Percentiles rank a stretch among this genome's conserved stretches.
Evolutionary conservation across 2,113 vertebrate genomes (phyloP).

Genomic region (Ochotona curzoniae): DNA sequence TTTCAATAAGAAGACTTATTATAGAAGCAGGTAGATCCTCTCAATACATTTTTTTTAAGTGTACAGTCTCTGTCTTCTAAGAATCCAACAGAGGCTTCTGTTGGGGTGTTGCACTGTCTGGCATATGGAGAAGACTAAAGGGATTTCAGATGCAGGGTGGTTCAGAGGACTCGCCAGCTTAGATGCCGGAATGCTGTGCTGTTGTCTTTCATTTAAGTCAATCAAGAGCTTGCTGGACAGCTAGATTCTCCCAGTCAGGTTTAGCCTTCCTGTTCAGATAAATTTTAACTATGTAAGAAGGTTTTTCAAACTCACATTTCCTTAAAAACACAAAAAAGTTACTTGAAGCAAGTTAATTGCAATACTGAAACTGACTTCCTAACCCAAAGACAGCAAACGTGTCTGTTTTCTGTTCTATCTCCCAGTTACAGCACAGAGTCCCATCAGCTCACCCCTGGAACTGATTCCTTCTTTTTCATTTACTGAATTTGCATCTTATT

Average conservation of each 20-base stretch:
- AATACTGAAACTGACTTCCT: not conserved
- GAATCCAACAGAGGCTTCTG: not conserved
- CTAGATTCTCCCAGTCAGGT: not conserved
- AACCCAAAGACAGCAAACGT: not conserved
- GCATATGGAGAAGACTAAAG: not conserved
- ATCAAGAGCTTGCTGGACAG: not conserved
- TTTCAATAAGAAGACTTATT: not conserved
- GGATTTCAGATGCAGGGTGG: not conserved
- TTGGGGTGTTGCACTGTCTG: rapidly evolving
- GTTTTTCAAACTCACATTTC: not conserved
- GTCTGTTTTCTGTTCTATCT: not conserved
- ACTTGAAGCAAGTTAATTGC: not conserved
- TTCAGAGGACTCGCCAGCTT: not conserved
- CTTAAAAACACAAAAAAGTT: not conserved
- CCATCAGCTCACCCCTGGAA: not conserved
- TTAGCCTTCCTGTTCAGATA: not conserved
- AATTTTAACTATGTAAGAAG: not conserved
- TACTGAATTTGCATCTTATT: not conserved
- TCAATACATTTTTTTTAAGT: not conserved
- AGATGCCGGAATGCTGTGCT: not conserved
- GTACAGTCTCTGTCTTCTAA: not conserved
- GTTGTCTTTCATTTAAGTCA: not conserved
- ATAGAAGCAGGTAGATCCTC: not conserved
- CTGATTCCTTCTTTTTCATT: not conserved
- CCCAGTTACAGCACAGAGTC: not conserved